Evolutionary conservation across 2,888 invertebrate genomes (phyloP).

Genomic region (Tenthredo notha): DNA sequence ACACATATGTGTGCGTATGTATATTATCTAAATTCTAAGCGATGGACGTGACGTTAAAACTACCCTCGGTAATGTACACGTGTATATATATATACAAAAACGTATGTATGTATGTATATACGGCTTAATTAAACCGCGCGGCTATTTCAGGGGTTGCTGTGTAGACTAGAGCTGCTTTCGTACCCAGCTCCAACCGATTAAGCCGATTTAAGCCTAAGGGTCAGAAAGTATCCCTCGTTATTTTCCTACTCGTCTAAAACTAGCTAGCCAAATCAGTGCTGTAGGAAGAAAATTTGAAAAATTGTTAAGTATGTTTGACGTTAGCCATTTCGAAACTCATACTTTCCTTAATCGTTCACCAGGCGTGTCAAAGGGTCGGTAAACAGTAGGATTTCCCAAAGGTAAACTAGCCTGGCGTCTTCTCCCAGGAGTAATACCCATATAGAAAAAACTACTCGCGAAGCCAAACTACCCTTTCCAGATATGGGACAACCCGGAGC

Average conservation of each 20-base stretch:
- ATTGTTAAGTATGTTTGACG: neutral
- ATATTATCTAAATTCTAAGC: slow-evolving; percentile 30
- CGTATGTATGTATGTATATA: neutral
- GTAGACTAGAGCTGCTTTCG: slow-evolving; percentile 5
- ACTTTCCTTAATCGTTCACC: neutral
- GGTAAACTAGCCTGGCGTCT: slow-evolving; percentile 19
- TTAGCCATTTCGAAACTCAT: neutral
- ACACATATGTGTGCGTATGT: neutral
- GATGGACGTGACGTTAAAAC: slow-evolving; percentile 41
- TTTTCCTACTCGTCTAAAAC: slow-evolving; percentile 21
- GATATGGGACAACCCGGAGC: neutral
- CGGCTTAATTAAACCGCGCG: slow-evolving; percentile 39
- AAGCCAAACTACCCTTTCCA: neutral
- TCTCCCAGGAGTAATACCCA: slow-evolving; percentile 1
- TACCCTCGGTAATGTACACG: neutral
- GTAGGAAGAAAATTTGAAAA: neutral
- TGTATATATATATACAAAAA: neutral
- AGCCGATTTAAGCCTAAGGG: neutral
- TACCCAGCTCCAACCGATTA: slow-evolving; percentile 19
- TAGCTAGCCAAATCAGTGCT: neutral
- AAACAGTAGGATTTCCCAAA: slow-evolving; percentile 33
- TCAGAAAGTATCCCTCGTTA: slow-evolving; percentile 38
- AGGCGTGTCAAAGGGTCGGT: slow-evolving; percentile 26
- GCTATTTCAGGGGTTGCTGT: neutral
- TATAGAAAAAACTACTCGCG: neutral